A percentile compares a stretch with the other conserved stretches of the same genome.
These are phyloP conservation scores for Cylas formicarius DNA, from an alignment of 1,140 invertebrate genomes.

Conservation along the genomic window DNA sequence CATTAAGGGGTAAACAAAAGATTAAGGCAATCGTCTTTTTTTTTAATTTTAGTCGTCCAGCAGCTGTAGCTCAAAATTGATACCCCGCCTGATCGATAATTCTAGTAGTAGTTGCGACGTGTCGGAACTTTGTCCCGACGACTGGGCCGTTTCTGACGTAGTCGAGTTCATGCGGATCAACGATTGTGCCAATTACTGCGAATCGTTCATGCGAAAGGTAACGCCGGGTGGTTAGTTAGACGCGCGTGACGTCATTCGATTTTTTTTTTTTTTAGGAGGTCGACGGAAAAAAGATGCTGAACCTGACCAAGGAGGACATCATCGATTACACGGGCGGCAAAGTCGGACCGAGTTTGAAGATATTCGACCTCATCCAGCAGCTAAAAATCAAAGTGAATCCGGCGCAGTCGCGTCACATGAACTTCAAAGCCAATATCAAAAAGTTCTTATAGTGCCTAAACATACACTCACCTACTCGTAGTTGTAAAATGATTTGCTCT, in stretches of 20 bases:
- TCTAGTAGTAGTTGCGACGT: constrained; percentile 41
- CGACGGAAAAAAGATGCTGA: constrained; percentile 71
- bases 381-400: constrained; percentile 76
- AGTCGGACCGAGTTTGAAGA: constrained; percentile 89
- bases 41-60: constrained; percentile 38
- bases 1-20: background rate
- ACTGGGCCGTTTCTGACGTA: constrained; percentile 79
- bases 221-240: constrained; percentile 19
- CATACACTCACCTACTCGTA: no score
- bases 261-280: constrained; percentile 53
- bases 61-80: constrained; percentile 51
- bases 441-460: constrained; percentile 42
- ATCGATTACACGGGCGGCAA: constrained; percentile 85
- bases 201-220: constrained; percentile 72
- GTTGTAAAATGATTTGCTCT: no score
- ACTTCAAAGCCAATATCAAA: constrained; percentile 42
- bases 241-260: background rate
- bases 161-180: constrained; percentile 81
- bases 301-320: constrained; percentile 81
- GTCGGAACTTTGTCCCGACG: constrained; percentile 57
- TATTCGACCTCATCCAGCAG: constrained; percentile 83
- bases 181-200: constrained; percentile 82
- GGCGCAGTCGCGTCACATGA: constrained; percentile 57
- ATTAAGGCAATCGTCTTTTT: constrained; percentile 4
- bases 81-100: constrained; percentile 59